Evolutionary conservation across 1,140 invertebrate genomes (phyloP), one percentile per base, ranked within the genome.

Genomic region (Melitaea cinxia): DNA sequence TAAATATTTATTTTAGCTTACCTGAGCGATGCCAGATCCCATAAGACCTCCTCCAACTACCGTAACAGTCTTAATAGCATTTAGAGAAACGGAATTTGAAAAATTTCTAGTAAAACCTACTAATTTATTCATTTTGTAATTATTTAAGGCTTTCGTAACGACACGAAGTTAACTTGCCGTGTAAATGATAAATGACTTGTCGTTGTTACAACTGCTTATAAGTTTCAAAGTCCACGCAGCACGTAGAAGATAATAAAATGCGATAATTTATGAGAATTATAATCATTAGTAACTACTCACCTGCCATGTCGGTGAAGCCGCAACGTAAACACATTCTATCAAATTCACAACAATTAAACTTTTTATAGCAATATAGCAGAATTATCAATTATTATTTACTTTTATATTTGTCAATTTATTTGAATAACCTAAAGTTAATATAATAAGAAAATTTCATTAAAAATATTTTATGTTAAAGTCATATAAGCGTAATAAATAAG

Each of bases 1-100:
- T 33, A 23, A 53, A 42, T 35, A 39, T 4, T 37, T 33, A 33
- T 33, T 33, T 33, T 35, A 50, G 54, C 77, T 90, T 92, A 96
- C 96, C 93, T 98, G 96, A 39, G 96, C 96, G 81, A 98, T 97
- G 45, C 95, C 95, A 21, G 94, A 93, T 6, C 95, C 95, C 95
- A 98, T 98, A 0, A 97, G 85, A 21, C 97, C 97, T 62, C 95
- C 94, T 14, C 97, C 97, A 70, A 98, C 94, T 19, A 98, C 93
- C 4, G 95, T 95, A 1, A 98, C 94, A 89, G 95, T 94, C 83
- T 96, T 96, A 50, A 97, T 77, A 2, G 80, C 77, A 83, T 83
- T 88, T 65, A 73, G 72, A 9, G 73, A 61, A 0, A 73, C 30
- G 5, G 85, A 82, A 73, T 73, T 85, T 4, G 85, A 86, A 64